Base-by-base conservation (phyloP, 1,140 invertebrate species). In the Heliconius congener region DNA sequence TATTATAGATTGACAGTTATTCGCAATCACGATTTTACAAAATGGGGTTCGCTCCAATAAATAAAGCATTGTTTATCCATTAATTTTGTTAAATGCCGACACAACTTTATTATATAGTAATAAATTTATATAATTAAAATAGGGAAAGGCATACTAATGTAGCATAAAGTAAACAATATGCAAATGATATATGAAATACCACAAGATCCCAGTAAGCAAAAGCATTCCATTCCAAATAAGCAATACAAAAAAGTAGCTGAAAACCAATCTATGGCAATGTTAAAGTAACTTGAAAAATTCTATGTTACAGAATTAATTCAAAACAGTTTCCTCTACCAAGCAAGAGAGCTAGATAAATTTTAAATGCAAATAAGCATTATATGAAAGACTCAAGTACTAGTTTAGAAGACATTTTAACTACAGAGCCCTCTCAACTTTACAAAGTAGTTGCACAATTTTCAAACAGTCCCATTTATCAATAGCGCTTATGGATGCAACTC, bases 1-100 rank as follows among this genome's bases (percentile, higher is more conserved):
- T 57, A 71, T 18, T 77, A 19, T 39, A 39, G 34, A 72, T 27
- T 75, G 37, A 70, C 57, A 82, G 23, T 39, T 55, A 52, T 55
- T 71, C 73, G 42, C 37, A 46, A 34, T 42, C n/a, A 19, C 76
- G 52, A 66, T 72, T 71, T 71, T 37, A 60, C n/a, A 60, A 60
- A 60, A 60, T 19, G n/a, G n/a, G 52, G 9, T 60, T 60, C 55
- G 19, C 55, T 55, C 19, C 55, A 60, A 27, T 23, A 60, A 60
- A 60, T 23, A 19, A 60, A 27, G 55, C 55, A 8, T 60, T 27
- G 0, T 60, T n/a, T 23, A 19, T 60, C 8, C 55, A 60, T n/a
- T 27, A n/a, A 57, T n/a, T 57, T 57, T 57, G 2, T 23, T 57
- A n/a, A 57, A 8, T 23, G 8, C 19, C 9, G 19, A 60, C 9